A percentile compares a stretch with the other conserved stretches of the same genome.
These are phyloP conservation scores for Pogonus chalceus DNA, from an alignment of 1,140 invertebrate genomes.

Conservation along the genomic window DNA sequence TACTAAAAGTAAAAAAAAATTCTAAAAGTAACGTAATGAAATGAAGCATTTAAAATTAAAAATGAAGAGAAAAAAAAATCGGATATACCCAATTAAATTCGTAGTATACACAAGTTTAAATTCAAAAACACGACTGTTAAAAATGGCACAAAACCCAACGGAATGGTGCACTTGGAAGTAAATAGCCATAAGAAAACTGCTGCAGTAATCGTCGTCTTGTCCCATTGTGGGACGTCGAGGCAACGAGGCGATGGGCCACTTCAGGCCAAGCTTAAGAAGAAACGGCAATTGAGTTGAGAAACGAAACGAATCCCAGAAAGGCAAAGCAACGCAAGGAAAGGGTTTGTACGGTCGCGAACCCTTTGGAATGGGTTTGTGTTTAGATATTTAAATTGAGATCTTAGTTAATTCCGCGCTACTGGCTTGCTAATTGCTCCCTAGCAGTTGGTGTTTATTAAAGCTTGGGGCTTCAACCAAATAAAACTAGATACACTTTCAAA, in stretches of 20 bases:
- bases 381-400: slow-evolving; percentile 7
- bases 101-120: neutral
- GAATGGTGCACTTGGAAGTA: no score
- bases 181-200: neutral
- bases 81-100: no score
- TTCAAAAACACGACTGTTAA: slow-evolving; percentile 5
- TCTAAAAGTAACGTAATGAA: neutral
- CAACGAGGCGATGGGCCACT: no score
- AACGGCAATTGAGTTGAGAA: slow-evolving; percentile 5
- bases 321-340: neutral
- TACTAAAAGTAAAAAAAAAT: neutral
- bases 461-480: neutral
- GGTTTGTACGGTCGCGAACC: no score
- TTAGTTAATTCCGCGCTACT: slow-evolving; percentile 7
- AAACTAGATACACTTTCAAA: neutral
- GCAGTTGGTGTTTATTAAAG: slow-evolving; percentile 6
- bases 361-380: neutral
- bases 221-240: no score
- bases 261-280: no score
- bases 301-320: neutral
- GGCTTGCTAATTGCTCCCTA: slow-evolving; percentile 4
- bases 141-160: slow-evolving; percentile 7
- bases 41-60: no score
- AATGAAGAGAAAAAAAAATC: no score
- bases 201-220: neutral